phyloP scores from a whole-genome alignment of 2,113 vertebrate genomes.

The Pardalotus punctatus region DNA sequence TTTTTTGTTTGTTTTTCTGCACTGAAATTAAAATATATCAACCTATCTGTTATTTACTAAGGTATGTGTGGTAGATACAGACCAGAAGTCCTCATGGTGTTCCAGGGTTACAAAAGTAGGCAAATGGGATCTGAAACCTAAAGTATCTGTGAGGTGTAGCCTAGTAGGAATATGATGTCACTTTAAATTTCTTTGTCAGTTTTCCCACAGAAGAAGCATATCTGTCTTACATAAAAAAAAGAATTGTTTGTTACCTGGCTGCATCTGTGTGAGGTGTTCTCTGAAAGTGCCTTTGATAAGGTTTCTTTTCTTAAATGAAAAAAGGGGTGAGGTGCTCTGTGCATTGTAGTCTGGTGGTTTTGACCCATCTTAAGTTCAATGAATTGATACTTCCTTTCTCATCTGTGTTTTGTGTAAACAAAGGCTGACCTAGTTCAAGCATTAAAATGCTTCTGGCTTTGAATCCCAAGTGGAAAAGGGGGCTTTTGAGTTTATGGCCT shows the following conservation, averaged over 20 bases:
- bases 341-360: neutral
- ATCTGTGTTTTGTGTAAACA: slow-evolving; percentile 58
- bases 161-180: neutral
- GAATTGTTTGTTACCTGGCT: neutral
- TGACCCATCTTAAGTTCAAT: neutral
- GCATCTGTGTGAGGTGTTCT: neutral
- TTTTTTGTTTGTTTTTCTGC: neutral
- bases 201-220: neutral
- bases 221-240: neutral
- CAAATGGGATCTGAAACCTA: neutral
- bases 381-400: slow-evolving; percentile 34
- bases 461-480: neutral
- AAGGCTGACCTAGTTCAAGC: slow-evolving; percentile 54
- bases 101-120: neutral
- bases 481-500: neutral
- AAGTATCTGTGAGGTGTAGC: neutral
- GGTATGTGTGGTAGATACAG: neutral
- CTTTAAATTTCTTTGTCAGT: neutral
- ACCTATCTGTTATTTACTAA: neutral
- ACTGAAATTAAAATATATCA: neutral
- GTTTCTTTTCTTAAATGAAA: neutral
- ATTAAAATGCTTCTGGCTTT: slow-evolving; percentile 33
- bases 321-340: neutral
- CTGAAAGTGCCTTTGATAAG: neutral
- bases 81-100: neutral